Evolutionary conservation across 1,140 invertebrate species (phyloP), one percentile per base, ranked within the genome.

Genomic region (Aethina tumida): DNA sequence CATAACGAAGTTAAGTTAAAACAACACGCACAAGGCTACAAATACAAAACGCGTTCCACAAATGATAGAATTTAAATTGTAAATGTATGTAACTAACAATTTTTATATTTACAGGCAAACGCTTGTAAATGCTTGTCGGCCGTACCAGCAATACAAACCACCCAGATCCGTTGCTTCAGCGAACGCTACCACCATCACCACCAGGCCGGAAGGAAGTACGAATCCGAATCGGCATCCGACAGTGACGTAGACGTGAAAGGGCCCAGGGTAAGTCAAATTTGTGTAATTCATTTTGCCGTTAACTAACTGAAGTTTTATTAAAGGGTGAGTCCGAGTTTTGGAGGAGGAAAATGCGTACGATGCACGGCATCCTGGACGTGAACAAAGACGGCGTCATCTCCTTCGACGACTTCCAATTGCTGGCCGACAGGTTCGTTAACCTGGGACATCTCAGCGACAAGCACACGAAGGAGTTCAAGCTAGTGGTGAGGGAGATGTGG

Each of bases 301-400:
- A 36, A 12, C n/a, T 16, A 9, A 10, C 4, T 21, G 14, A 31
- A 13, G 4, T 9, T 14, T 20, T 17, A 21, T 42, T 28, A 15
- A 17, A 93, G 74, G 82, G 81, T 15, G 68, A 72, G 36, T 83
- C 84, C 3, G 74, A 81, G 41, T 93, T 95, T 65, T 95, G 90
- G 89, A 67, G 79, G 41, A 69, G 78, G 47, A 90, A 91, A 61
- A 91, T 94, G 73, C 79, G 90, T 18, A 84, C 81, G 10, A 69
- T 85, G 29, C 83, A 87, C 58, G 75, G 74, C 42, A 75, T 85
- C 45, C 63, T 88, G 47, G 84, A 88, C 55, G 71, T 88, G 4
- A 85, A 88, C 60, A 85, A 85, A 55, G 84, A 88, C 52, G 83
- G 84, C n/a, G 73, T 87, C 28, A 74, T 87, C 42, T 84, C 81